Evolutionary conservation across 2,113 vertebrate genomes (phyloP).

Genomic region (Ammodytes marinus): DNA sequence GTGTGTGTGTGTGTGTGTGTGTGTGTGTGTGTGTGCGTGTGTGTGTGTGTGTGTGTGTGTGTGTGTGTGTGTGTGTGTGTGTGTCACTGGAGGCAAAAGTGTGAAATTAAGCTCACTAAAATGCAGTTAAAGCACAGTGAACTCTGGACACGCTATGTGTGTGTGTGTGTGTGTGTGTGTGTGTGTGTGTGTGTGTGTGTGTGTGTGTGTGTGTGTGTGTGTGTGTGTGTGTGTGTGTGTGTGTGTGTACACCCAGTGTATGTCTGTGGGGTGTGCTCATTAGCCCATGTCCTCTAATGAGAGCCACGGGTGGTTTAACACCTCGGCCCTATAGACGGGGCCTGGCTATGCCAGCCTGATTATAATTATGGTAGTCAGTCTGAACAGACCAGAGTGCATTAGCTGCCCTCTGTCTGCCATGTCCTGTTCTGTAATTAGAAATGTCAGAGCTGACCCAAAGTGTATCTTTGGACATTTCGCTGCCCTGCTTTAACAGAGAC

Average conservation of each 20-base stretch:
- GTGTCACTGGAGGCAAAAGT: slow-evolving; percentile 72
- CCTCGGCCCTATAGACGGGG: slow-evolving; percentile 63
- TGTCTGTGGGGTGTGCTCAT: slow-evolving; percentile 74
- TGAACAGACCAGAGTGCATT: slow-evolving; percentile 57
- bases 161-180: slow-evolving; percentile 40
- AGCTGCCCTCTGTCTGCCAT: slow-evolving; percentile 44
- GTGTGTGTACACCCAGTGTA: slow-evolving; percentile 35
- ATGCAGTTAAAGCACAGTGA: slow-evolving; percentile 69
- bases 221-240: slow-evolving; percentile 44
- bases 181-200: slow-evolving; percentile 49
- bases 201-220: slow-evolving; percentile 13
- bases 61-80: slow-evolving; percentile 39
- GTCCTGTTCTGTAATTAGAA: slow-evolving; percentile 77
- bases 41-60: neutral
- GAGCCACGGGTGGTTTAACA: slow-evolving; percentile 79
- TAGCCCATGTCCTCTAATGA: slow-evolving; percentile 77
- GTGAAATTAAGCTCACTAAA: slow-evolving; percentile 76
- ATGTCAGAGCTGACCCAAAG: slow-evolving; percentile 69
- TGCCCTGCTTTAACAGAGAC: slow-evolving; percentile 41
- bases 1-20: slow-evolving; percentile 38
- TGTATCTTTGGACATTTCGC: slow-evolving; percentile 52
- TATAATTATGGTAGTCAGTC: slow-evolving; percentile 76
- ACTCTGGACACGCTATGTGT: slow-evolving; percentile 51
- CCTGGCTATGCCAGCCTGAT: slow-evolving; percentile 69
- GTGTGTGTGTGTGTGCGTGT: slow-evolving; percentile 35